Percentiles rank a stretch among this genome's conserved stretches.
phyloP scores from a whole-genome alignment of 2,797 vertebrate species.

The Neosilurus mollespiculum region DNA sequence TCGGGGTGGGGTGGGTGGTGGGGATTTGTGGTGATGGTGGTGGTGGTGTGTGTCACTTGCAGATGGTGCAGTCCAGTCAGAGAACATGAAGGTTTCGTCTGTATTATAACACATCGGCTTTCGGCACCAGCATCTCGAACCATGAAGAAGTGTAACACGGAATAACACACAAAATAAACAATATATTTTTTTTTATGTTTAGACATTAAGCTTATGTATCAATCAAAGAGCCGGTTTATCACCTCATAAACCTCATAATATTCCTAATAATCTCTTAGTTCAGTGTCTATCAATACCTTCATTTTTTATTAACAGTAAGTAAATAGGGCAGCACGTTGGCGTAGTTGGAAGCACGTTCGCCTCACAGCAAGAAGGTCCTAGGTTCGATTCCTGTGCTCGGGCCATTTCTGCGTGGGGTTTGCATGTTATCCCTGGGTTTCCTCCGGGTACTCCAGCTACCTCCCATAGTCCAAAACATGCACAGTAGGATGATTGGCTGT shows the following conservation, averaged over 20 bases:
- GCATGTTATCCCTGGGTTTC: too few relatives aligned
- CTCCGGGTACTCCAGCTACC: too few relatives aligned
- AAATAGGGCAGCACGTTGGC: background rate
- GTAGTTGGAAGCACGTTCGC: too few relatives aligned
- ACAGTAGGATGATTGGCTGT: too few relatives aligned
- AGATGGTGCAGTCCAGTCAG: slow-evolving; percentile 12
- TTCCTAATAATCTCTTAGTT: background rate
- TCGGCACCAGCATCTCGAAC: background rate
- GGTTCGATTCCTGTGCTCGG: too few relatives aligned
- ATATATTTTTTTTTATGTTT: background rate
- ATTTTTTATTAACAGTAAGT: background rate
- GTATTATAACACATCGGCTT: background rate
- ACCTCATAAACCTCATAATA: background rate
- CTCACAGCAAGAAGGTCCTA: too few relatives aligned
- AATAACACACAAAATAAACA: background rate
- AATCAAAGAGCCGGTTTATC: background rate
- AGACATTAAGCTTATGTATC: background rate
- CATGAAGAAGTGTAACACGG: background rate
- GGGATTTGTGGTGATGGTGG: too few relatives aligned
- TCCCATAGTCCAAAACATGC: too few relatives aligned
- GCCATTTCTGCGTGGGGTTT: too few relatives aligned
- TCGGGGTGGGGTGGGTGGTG: too few relatives aligned
- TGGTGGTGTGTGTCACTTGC: slow-evolving; percentile 11
- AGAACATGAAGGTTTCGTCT: background rate
- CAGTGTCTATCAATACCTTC: background rate